phyloP scores from a whole-genome alignment of 2,113 vertebrate species.

The Coptodon bakossiorum region DNA sequence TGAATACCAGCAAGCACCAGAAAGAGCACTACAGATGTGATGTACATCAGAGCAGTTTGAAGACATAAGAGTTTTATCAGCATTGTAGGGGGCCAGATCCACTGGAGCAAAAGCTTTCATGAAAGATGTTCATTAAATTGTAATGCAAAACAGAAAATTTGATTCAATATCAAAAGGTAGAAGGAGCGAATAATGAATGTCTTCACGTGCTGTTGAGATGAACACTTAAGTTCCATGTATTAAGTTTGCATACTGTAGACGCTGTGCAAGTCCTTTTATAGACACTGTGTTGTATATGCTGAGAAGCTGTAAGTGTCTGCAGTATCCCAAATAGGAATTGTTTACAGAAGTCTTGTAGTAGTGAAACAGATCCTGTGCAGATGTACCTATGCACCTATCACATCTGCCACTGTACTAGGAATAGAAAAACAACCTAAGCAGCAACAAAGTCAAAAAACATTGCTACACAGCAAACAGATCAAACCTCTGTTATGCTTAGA shows the following conservation, averaged over 20 bases:
- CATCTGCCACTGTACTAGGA: neutral
- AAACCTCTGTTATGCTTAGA: neutral
- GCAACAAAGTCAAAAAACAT: neutral
- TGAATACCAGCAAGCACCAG: neutral
- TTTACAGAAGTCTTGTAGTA: constrained; percentile 8
- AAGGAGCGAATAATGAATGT: neutral
- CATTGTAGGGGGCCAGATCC: neutral
- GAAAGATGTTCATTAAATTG: neutral
- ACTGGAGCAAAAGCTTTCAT: neutral
- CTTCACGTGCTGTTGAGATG: neutral
- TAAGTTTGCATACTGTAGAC: neutral
- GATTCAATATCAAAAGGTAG: neutral
- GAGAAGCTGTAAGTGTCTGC: neutral
- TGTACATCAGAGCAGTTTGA: neutral
- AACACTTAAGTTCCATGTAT: neutral
- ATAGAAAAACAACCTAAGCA: neutral
- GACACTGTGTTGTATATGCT: neutral
- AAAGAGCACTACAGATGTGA: neutral
- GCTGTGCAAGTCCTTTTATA: constrained; percentile 20
- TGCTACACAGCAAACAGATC: neutral
- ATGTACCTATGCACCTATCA: neutral
- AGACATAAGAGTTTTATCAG: neutral
- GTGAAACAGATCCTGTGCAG: neutral
- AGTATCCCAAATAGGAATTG: constrained; percentile 34
- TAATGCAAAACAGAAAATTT: neutral